Percentiles rank a stretch among this genome's conserved stretches.
These are phyloP conservation scores for Alfaro cultratus DNA, from an alignment of 2,797 vertebrate genomes.

Conservation along the genomic window DNA sequence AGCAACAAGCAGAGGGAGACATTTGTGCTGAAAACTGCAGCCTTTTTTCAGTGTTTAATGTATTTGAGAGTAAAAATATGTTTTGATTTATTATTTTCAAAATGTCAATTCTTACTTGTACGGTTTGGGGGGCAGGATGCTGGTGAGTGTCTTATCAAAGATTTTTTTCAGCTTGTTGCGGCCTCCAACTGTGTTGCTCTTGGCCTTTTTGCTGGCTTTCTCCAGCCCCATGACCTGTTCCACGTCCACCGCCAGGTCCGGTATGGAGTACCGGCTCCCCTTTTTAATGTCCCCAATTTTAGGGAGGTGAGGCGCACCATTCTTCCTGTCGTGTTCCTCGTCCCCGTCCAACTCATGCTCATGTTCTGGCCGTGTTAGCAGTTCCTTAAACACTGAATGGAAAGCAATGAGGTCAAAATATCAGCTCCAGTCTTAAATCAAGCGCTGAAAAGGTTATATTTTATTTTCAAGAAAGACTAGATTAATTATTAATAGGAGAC, in stretches of 20 bases:
- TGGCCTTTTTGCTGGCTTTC: constrained; percentile 96
- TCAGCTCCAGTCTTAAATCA: background rate
- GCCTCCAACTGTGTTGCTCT: constrained; percentile 94
- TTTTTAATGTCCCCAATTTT: constrained; percentile 99
- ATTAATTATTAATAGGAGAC: background rate
- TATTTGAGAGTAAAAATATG: background rate
- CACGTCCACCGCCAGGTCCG: constrained; percentile 96
- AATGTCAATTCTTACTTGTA: constrained; percentile 87
- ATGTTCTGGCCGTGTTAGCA: constrained; percentile 92
- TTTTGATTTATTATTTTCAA: background rate
- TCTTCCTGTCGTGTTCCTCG: constrained; percentile 93
- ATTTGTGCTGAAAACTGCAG: constrained; percentile 20
- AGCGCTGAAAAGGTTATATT: background rate
- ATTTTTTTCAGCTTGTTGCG: constrained; percentile 99
- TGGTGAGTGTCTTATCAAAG: constrained; percentile 98
- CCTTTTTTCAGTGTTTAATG: background rate
- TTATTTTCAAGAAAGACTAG: background rate
- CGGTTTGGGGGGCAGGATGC: constrained; percentile 98
- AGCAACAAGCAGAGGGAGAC: constrained; percentile 58
- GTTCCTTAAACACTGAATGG: constrained; percentile 93
- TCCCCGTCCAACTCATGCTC: constrained; percentile 82
- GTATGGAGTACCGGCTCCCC: constrained; percentile 96
- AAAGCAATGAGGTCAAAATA: background rate
- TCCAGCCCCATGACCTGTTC: constrained; percentile 97
- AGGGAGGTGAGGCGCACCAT: constrained; percentile 95